Conservation (phyloP, 2,797 vertebrate genomes). For the Coregonus suidteri region DNA sequence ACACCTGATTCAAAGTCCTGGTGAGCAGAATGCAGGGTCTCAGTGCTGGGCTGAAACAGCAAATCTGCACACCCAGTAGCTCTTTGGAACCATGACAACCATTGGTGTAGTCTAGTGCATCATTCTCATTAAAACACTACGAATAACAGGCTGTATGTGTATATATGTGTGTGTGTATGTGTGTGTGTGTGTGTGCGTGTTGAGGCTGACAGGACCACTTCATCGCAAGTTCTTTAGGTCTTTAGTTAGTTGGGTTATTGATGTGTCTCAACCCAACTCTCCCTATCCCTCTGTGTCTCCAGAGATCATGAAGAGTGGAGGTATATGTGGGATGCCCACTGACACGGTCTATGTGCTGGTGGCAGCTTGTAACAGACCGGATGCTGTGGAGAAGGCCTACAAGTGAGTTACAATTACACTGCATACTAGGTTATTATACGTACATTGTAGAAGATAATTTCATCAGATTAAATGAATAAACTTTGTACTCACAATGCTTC, state of each 20-base stretch:
- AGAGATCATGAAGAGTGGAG: slow-evolving; percentile 89
- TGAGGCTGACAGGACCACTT: too few species aligned
- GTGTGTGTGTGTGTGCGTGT: neutral
- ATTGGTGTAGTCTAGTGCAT: neutral
- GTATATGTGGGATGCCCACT: slow-evolving; percentile 87
- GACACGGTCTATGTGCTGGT: slow-evolving; percentile 91
- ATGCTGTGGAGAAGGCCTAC: slow-evolving; percentile 86
- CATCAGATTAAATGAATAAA: too few species aligned
- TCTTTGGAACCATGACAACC: neutral
- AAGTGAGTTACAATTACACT: slow-evolving; percentile 69
- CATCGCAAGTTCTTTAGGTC: too few species aligned
- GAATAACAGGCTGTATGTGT: too few species aligned
- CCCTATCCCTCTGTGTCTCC: slow-evolving; percentile 2
- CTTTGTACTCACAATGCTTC: too few species aligned
- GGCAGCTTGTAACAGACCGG: slow-evolving; percentile 85
- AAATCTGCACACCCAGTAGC: neutral
- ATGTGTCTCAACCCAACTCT: too few species aligned
- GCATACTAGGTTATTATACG: neutral
- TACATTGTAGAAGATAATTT: too few species aligned
- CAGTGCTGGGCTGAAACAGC: neutral
- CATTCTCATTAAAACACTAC: neutral
- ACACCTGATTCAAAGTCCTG: neutral
- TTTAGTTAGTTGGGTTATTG: too few species aligned
- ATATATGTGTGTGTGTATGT: neutral
- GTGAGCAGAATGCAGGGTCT: neutral